Evolutionary conservation across 2,888 invertebrate species (phyloP).

Genomic region (Yponomeuta sedellus): DNA sequence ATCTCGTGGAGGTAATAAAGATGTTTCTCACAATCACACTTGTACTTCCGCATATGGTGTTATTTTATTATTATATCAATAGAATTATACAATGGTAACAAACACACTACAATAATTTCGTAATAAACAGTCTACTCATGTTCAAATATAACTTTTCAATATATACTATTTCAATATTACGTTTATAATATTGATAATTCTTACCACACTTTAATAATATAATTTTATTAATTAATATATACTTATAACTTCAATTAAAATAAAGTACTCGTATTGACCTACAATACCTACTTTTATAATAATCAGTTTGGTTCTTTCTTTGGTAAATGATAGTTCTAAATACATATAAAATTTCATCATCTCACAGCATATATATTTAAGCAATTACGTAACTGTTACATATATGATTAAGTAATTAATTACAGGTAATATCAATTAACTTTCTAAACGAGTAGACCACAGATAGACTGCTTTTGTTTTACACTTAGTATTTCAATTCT

Average conservation of each 20-base stretch:
- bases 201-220: not conserved
- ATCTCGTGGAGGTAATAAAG: constrained; percentile 9
- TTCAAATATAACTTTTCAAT: not conserved
- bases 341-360: constrained; percentile 20
- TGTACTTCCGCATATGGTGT: constrained; percentile 11
- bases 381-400: not conserved
- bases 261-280: not conserved
- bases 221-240: not conserved
- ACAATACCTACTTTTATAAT: constrained; percentile 9
- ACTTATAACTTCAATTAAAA: no score
- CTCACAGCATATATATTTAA: constrained; percentile 1
- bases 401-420: not conserved
- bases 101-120: not conserved
- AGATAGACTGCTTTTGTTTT: constrained; percentile 9
- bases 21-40: constrained; percentile 12
- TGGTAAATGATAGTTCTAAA: constrained; percentile 33
- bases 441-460: not conserved
- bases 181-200: not conserved
- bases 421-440: not conserved
- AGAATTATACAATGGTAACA: not conserved
- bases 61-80: constrained; percentile 10
- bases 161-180: not conserved
- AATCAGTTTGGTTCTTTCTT: constrained; percentile 63
- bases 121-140: not conserved
- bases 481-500: constrained; percentile 62